Evolutionary conservation across 2,113 vertebrate genomes (phyloP), one percentile per base, ranked within the genome.

Genomic region (Cyphomyrus plagiostoma): DNA sequence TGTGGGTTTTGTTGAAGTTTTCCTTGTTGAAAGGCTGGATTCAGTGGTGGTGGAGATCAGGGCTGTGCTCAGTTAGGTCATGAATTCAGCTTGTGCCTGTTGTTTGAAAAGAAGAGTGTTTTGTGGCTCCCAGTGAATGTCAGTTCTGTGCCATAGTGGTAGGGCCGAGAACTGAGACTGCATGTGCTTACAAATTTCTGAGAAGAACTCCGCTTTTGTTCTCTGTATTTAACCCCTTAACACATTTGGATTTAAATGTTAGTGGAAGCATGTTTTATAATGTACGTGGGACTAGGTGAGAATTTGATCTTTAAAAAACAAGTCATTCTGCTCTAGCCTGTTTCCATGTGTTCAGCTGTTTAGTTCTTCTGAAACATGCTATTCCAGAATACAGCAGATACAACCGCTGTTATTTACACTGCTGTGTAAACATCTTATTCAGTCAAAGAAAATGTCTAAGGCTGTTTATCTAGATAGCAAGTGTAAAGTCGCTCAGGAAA

Each of bases 41-140:
- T 90, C n/a, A 87, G 83, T 19, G 21, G n/a, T 42, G 62, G 48
- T 53, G 49, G 46, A 53, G 66, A 35, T 53, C 21, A 8, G 85
- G 70, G 39, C 89, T 77, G 3, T 50, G 50, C 83, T 82, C 89
- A 30, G 35, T 80, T 77, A 70, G 46, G 88, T 26, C 89, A 88
- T 94, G 89, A 93, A 94, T 89, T 10, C 89, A n/a, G 92, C 94
- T 93, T 95, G 94, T 95, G 50, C 89, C 88, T 58, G 1, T 82
- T n/a, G n/a, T 86, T 70, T 46, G 13, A 88, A 53, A 92, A 84
- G 80, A 92, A 84, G 88, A 91, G 90, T 90, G 74, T 90, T 45
- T 88, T 89, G 88, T 90, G 86, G 88, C 83, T 62, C 88, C 87
- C 45, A 62, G 2, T 93, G 93, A 94, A 92, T 91, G 35, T 91